Conservation (phyloP, 1,140 invertebrate genomes). For the Solenopsis fugax region DNA sequence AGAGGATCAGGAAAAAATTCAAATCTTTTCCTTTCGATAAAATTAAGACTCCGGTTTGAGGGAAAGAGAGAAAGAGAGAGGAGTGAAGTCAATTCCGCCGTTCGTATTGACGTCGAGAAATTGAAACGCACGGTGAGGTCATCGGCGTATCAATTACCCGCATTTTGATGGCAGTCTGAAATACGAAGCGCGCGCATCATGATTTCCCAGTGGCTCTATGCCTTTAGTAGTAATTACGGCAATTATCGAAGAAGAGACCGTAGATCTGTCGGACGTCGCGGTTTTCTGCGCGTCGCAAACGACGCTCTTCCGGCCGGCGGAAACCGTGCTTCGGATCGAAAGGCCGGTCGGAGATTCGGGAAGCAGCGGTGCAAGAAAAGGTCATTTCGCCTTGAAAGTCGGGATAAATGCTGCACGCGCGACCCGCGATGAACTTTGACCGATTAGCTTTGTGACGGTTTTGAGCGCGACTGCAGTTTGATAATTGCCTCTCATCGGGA, state of each 20-base stretch:
- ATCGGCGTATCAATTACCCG: slow-evolving; percentile 26
- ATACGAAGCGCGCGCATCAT: slow-evolving; percentile 11
- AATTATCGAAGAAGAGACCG: slow-evolving; percentile 30
- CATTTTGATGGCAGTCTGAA: slow-evolving; percentile 36
- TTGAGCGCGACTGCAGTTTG: neutral
- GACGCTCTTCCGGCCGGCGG: slow-evolving; percentile 15
- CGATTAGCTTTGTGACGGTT: slow-evolving; percentile 47
- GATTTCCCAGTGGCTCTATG: slow-evolving; percentile 33
- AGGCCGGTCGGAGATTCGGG: slow-evolving; percentile 5
- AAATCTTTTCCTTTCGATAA: neutral
- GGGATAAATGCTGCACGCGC: slow-evolving; percentile 21
- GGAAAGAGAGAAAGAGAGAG: too few relatives aligned
- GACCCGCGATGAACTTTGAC: slow-evolving; percentile 48
- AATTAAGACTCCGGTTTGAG: neutral
- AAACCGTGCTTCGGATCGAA: slow-evolving; percentile 29
- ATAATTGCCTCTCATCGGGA: neutral
- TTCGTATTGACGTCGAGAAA: neutral
- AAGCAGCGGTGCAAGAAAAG: slow-evolving; percentile 25
- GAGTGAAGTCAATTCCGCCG: neutral
- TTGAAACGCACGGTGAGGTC: slow-evolving; percentile 2
- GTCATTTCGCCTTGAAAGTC: slow-evolving; percentile 44
- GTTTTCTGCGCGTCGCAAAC: slow-evolving; percentile 29
- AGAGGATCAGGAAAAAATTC: neutral
- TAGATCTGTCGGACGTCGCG: slow-evolving; percentile 21
- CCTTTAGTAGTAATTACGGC: slow-evolving; percentile 30